Base-by-base conservation (phyloP, 1,140 invertebrate genomes). In the Pararge aegeria region DNA sequence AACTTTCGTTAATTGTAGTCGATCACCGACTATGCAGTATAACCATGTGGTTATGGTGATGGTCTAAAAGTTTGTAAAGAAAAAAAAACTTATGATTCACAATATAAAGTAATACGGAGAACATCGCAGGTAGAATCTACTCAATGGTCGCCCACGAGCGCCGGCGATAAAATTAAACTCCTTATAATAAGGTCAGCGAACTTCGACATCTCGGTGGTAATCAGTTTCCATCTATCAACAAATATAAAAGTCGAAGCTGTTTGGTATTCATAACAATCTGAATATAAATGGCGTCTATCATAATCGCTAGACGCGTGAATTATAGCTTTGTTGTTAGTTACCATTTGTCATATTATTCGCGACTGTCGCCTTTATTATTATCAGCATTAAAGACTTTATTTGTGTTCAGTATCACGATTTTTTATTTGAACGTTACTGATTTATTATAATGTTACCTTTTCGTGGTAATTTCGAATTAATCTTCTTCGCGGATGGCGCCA, bases 181-280 rank as follows among this genome's bases (percentile, higher is more conserved):
- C 21, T 51, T 7, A 15, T 34, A 34, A 16, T 9, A 30, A 34
- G 65, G 52, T 67, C 60, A 55, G 20, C 56, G 64, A 61, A 57
- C 64, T 54, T 40, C 44, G 29, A 53, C 49, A 40, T 34, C 27
- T 40, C 29, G 24, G 55, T 40, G 51, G 52, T 67, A 61, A 46
- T 46, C 42, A 46, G 42, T 46, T 20, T 46, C 54, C 18, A 63
- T 63, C 62, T 53, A 66, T 64, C 61, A 61, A 50, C 55, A 66
- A 53, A 56, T 48, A 66, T 64, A 64, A 67, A 70, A 67, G 53
- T 37, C 55, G 55, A 60, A 54, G 30, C 51, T 63, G 48, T 67
- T 67, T 61, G 34, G 57, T 59, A 66, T 67, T 66, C 54, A 56
- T 60, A 64, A 64, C 64, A 57, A 68, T 66, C 51, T 66, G 15